These are phyloP conservation scores for Pogoniulus pusillus DNA, from an alignment of 2,797 vertebrate genomes.

Conservation along the genomic window DNA sequence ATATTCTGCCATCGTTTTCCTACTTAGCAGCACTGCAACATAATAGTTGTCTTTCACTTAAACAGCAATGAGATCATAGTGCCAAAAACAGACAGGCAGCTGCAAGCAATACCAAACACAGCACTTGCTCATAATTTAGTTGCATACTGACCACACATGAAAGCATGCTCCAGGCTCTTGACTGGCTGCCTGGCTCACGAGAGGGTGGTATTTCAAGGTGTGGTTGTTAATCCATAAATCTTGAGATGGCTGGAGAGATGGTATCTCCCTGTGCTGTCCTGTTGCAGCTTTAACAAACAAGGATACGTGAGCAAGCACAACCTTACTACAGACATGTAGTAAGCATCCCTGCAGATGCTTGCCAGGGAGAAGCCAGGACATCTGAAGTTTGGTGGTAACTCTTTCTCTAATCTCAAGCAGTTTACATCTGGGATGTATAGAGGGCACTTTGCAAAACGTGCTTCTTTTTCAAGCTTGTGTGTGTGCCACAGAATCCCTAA, in stretches of 20 bases:
- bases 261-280: background rate
- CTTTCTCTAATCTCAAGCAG: background rate
- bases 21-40: background rate
- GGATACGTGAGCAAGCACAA: fast-evolving
- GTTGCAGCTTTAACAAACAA: background rate
- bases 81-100: background rate
- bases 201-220: background rate
- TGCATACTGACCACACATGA: slow-evolving; percentile 10
- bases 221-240: background rate
- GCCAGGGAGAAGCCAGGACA: background rate
- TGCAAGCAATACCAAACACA: background rate
- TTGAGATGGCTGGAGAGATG: background rate
- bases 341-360: background rate
- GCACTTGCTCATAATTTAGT: background rate
- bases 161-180: background rate
- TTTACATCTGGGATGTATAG: background rate
- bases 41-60: background rate
- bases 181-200: background rate
- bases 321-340: fast-evolving
- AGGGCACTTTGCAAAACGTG: background rate
- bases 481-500: background rate
- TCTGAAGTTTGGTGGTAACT: background rate
- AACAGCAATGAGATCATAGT: background rate
- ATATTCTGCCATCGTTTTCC: background rate
- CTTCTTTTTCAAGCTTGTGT: background rate